Evolutionary conservation across 2,113 vertebrate genomes (phyloP).

Genomic region (Ciconia maguari): DNA sequence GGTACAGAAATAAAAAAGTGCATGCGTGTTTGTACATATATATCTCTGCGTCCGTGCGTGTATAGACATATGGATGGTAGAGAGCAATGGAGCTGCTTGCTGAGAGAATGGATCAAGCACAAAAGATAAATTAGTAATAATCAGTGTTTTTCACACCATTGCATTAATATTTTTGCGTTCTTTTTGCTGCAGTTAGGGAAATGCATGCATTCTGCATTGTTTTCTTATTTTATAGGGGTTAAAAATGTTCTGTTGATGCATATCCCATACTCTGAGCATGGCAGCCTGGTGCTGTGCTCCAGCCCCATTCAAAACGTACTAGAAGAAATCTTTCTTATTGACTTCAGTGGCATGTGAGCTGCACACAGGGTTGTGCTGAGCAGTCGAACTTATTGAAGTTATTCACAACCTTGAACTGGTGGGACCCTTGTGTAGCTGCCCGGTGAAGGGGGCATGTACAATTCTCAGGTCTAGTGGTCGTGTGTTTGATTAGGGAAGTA

Average conservation of each 20-base stretch:
- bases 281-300: neutral
- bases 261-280: neutral
- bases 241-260: neutral
- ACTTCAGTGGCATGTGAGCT: neutral
- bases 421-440: no score
- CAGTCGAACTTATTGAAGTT: neutral
- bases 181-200: neutral
- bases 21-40: rapidly evolving
- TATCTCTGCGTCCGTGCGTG: rapidly evolving
- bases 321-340: neutral
- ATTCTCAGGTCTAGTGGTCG: rapidly evolving
- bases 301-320: neutral
- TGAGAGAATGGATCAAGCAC: neutral
- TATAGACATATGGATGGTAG: rapidly evolving
- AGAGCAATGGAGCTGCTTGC: neutral
- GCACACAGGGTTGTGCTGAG: neutral
- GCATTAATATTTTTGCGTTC: neutral
- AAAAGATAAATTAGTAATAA: neutral
- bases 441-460: rapidly evolving
- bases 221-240: neutral
- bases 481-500: neutral
- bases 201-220: rapidly evolving
- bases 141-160: rapidly evolving
- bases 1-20: neutral
- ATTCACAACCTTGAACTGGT: rapidly evolving